Evolutionary conservation across 1,140 invertebrate genomes (phyloP).

Genomic region (Euwallacea similis): DNA sequence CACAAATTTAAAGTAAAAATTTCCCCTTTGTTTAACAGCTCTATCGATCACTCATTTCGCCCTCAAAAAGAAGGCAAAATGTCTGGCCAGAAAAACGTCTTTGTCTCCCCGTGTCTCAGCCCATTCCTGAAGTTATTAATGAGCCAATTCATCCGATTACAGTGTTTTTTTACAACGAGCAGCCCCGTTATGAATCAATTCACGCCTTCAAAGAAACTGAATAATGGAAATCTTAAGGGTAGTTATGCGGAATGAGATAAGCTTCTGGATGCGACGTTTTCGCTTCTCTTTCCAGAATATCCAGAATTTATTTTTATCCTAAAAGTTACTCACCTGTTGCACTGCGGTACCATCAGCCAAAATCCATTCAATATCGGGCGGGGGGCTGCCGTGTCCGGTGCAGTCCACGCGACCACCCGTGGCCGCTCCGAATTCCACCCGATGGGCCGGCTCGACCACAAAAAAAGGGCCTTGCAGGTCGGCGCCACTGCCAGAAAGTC

Average conservation of each 20-base stretch:
- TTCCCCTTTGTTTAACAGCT: no score
- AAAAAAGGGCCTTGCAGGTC: constrained; percentile 79
- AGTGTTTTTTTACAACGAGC: neutral
- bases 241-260: constrained; percentile 8
- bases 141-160: constrained; percentile 3
- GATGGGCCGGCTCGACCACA: constrained; percentile 75
- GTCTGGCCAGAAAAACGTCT: neutral
- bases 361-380: constrained; percentile 59
- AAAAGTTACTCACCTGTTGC: constrained; percentile 45
- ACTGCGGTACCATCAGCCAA: constrained; percentile 49
- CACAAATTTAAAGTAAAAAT: no score
- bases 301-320: neutral
- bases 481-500: constrained; percentile 36
- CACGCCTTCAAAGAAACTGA: constrained; percentile 1
- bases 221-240: constrained; percentile 14
- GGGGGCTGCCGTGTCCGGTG: constrained; percentile 75
- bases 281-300: no score
- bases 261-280: no score
- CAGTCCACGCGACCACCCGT: constrained; percentile 79
- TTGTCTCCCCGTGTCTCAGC: neutral
- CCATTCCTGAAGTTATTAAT: neutral
- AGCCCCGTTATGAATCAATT: constrained; percentile 2
- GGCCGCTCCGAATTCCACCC: constrained; percentile 84
- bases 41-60: neutral
- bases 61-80: neutral